These are phyloP conservation scores for Thera britannica DNA, from an alignment of 2,888 invertebrate genomes.

Conservation along the genomic window DNA sequence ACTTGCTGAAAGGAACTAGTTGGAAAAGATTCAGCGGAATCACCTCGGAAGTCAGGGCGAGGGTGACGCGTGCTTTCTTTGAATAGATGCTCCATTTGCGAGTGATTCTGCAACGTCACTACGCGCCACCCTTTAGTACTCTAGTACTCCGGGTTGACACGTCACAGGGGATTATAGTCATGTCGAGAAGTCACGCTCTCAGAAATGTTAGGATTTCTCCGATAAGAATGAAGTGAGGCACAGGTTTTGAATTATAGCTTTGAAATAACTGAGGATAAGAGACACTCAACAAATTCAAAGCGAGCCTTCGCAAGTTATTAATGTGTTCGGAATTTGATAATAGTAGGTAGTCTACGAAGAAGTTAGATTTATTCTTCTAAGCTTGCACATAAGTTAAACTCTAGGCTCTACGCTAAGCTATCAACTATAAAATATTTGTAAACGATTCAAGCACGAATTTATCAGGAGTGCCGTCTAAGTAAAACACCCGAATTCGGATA, in stretches of 20 bases:
- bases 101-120: constrained; percentile 66
- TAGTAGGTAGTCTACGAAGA: background rate
- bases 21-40: constrained; percentile 46
- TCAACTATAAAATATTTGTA: too few species aligned
- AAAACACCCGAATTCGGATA: background rate
- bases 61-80: constrained; percentile 62
- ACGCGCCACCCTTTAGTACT: constrained; percentile 44
- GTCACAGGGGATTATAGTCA: constrained; percentile 23
- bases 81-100: constrained; percentile 63
- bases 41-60: constrained; percentile 49
- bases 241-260: background rate
- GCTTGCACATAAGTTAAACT: too few species aligned
- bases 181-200: constrained; percentile 32
- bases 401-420: too few species aligned
- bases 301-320: background rate
- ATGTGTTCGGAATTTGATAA: background rate
- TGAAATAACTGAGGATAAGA: background rate
- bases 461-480: too few species aligned
- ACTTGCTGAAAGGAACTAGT: constrained; percentile 42
- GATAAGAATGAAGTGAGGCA: constrained; percentile 22
- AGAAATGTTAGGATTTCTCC: constrained; percentile 23
- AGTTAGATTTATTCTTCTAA: too few species aligned
- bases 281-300: background rate
- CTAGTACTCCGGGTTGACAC: constrained; percentile 19
- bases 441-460: too few species aligned